phyloP scores from a whole-genome alignment of 1,140 invertebrate species.

The Saxidomus purpurata region DNA sequence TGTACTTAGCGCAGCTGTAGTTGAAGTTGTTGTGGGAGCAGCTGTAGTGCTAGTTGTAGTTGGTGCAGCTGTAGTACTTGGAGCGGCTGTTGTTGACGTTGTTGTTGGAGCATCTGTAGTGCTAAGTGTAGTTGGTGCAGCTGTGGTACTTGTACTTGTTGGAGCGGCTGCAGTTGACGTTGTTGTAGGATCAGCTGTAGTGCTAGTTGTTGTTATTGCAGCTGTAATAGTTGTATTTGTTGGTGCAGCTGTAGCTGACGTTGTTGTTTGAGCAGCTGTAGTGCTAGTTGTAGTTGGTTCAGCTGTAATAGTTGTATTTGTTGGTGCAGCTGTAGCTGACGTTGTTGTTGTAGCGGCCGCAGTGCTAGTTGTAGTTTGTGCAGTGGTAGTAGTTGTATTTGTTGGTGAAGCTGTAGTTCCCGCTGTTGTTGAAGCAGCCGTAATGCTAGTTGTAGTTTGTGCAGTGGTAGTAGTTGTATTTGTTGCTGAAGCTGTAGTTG shows the following conservation, averaged over 20 bases:
- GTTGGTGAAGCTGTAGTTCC: too few relatives aligned
- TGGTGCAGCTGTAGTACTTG: too few relatives aligned
- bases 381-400: too few relatives aligned
- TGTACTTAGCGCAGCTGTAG: neutral
- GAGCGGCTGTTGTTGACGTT: too few relatives aligned
- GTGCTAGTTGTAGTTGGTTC: constrained; percentile 7
- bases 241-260: neutral
- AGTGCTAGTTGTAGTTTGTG: neutral
- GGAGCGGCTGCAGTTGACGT: neutral
- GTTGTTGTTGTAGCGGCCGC: neutral
- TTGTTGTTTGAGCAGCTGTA: neutral
- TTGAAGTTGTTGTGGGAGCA: neutral
- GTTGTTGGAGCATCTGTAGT: neutral
- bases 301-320: constrained; percentile 3
- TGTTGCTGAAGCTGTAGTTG: constrained; percentile 16
- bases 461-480: too few relatives aligned
- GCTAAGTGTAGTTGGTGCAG: neutral
- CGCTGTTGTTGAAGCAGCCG: neutral
- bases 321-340: neutral
- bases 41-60: neutral
- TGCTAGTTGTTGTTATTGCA: neutral
- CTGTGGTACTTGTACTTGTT: neutral
- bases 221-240: constrained; percentile 10
- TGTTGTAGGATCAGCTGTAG: constrained; percentile 35
- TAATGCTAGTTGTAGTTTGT: constrained; percentile 5